phyloP scores from a whole-genome alignment of 2,113 vertebrate genomes.

The Acanthisitta chloris region DNA sequence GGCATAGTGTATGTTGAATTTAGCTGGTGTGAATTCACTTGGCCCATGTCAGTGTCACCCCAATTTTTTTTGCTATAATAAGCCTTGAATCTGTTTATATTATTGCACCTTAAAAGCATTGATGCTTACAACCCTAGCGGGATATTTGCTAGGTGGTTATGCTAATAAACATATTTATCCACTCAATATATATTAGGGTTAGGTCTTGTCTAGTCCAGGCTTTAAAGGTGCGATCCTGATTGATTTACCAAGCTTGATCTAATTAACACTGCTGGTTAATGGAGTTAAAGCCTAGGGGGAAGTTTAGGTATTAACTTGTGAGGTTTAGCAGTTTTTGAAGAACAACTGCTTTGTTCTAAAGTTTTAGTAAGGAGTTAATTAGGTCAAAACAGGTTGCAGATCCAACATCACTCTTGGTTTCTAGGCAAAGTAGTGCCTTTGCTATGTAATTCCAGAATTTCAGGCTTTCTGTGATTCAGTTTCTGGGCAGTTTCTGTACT shows the following conservation, averaged over 20 bases:
- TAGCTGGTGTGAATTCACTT: not conserved
- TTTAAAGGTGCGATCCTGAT: slow-evolving; percentile 4
- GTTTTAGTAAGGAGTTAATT: not conserved
- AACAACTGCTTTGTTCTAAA: not conserved
- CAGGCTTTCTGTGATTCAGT: not conserved
- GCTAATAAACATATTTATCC: not conserved
- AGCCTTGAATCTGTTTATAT: not conserved
- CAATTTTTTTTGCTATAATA: not conserved
- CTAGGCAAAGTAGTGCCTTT: not conserved
- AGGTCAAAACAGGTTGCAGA: not conserved
- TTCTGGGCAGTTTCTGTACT: not conserved
- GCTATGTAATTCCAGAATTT: not conserved
- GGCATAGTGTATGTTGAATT: not conserved
- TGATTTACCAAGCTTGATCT: not conserved
- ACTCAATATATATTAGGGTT: not conserved
- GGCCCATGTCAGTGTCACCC: not conserved
- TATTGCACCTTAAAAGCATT: not conserved
- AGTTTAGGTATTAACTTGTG: not conserved
- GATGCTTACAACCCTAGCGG: not conserved
- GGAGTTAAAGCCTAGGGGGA: slow-evolving; percentile 4
- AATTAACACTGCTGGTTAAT: not conserved
- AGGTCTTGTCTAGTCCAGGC: not conserved
- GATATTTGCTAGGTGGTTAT: not conserved
- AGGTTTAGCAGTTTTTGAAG: not conserved
- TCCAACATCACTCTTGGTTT: not conserved